phyloP scores from a whole-genome alignment of 2,113 vertebrate genomes.

The Fulmarus glacialis region DNA sequence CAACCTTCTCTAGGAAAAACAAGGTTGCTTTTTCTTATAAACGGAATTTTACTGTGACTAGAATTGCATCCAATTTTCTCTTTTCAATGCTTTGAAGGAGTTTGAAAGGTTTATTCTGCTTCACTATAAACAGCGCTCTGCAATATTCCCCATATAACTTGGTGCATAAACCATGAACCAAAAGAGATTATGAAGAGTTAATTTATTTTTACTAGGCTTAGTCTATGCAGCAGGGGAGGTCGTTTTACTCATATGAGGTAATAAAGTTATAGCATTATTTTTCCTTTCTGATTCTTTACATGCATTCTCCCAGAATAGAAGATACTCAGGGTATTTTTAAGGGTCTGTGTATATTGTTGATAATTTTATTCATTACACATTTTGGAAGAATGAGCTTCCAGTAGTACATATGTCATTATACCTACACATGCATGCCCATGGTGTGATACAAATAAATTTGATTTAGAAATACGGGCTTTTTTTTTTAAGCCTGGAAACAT shows the following conservation, averaged over 20 bases:
- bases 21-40: conserved; percentile 12
- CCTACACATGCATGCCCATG: neutral
- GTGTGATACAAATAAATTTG: neutral
- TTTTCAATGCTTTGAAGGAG: conserved; percentile 7
- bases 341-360: neutral
- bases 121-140: neutral
- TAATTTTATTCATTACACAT: neutral
- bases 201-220: conserved; percentile 29
- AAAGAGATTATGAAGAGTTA: conserved; percentile 36
- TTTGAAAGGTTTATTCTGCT: conserved; percentile 14
- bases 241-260: neutral
- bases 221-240: neutral
- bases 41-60: neutral
- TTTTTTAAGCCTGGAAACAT: neutral
- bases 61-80: neutral
- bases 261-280: neutral
- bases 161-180: conserved; percentile 9
- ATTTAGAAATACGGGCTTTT: neutral
- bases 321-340: neutral
- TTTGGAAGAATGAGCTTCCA: neutral
- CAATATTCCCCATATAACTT: neutral
- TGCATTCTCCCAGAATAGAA: neutral
- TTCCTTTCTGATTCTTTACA: neutral
- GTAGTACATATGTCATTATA: neutral
- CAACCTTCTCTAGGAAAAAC: neutral